Evolutionary conservation across 2,888 invertebrate genomes (phyloP).

Genomic region (Notocelia uddmanniana): DNA sequence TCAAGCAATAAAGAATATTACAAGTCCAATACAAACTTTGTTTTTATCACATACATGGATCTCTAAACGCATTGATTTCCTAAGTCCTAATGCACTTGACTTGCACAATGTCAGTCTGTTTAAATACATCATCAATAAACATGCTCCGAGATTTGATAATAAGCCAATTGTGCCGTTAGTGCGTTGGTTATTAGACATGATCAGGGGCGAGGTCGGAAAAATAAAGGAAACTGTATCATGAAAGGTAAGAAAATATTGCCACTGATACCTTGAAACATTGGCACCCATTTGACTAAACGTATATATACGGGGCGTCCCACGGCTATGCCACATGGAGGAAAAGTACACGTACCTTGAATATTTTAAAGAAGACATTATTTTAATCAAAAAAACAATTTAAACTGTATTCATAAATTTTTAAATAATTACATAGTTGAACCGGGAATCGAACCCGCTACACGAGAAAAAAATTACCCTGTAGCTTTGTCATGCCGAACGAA

Average conservation of each 20-base stretch:
- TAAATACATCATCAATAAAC: slow-evolving; percentile 34
- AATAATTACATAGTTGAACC: no score
- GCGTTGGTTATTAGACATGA: slow-evolving; percentile 15
- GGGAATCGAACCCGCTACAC: no score
- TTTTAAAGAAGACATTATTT: no score
- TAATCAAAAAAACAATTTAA: no score
- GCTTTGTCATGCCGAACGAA: no score
- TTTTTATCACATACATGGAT: background rate
- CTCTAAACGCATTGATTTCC: background rate
- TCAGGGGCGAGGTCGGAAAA: slow-evolving; percentile 24
- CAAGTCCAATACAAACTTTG: no score
- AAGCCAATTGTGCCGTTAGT: slow-evolving; percentile 31
- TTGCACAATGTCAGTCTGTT: slow-evolving; percentile 30
- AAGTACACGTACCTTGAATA: no score
- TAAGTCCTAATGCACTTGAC: slow-evolving; percentile 26
- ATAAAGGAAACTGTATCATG: background rate
- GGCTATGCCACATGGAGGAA: no score
- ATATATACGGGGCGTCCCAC: no score
- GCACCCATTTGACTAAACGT: no score
- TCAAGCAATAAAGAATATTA: background rate
- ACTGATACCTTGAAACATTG: background rate
- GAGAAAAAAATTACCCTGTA: no score
- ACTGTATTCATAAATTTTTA: no score
- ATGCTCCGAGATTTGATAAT: slow-evolving; percentile 33
- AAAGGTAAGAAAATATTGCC: slow-evolving; percentile 1